Conservation (phyloP, 2,113 vertebrate genomes). For the Caracal caracal region DNA sequence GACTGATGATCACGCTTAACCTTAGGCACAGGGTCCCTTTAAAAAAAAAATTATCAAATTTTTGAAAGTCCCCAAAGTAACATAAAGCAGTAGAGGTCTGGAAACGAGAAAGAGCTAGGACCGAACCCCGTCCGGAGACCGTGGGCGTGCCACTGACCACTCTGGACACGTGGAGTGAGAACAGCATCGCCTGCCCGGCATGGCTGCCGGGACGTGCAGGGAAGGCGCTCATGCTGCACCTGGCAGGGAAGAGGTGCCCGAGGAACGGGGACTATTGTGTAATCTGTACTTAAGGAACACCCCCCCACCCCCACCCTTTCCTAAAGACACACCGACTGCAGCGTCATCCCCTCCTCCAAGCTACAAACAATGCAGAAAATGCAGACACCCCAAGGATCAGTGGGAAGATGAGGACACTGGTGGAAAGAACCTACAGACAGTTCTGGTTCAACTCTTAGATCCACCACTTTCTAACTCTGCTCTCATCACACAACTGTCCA, state of each 20-base stretch:
- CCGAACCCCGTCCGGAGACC: not conserved
- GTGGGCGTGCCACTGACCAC: not conserved
- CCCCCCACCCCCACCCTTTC: not conserved
- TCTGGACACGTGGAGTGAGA: too few relatives aligned
- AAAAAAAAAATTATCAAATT: not conserved
- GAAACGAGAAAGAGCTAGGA: not conserved
- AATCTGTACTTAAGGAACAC: not conserved
- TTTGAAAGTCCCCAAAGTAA: not conserved
- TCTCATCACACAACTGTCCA: not conserved
- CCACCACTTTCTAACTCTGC: accelerated
- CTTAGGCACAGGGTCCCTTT: not conserved
- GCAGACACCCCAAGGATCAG: accelerated
- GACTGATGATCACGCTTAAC: accelerated
- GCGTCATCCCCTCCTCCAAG: not conserved
- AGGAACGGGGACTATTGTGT: accelerated
- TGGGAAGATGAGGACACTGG: accelerated
- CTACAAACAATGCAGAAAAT: not conserved
- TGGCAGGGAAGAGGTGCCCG: not conserved
- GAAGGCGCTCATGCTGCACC: accelerated
- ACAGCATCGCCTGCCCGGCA: accelerated
- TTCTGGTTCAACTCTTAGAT: not conserved
- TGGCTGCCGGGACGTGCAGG: not conserved
- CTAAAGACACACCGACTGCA: not conserved
- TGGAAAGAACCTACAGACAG: not conserved
- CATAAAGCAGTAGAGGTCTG: not conserved